Conservation (phyloP, 1,140 invertebrate genomes). For the Zaprionus ornatus region DNA sequence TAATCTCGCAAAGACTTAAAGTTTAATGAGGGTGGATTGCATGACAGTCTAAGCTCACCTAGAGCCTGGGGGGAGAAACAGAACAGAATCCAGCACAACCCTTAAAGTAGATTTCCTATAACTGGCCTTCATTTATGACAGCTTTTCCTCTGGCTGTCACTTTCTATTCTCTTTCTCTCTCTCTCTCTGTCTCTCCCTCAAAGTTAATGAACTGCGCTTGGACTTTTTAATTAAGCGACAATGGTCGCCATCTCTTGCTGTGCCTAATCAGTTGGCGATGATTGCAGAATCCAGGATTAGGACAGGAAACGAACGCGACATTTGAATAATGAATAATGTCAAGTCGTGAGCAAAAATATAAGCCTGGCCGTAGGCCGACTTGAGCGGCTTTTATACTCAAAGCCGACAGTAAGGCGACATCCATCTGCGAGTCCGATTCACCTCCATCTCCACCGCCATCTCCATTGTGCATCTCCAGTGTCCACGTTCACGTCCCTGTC, state of each 20-base stretch:
- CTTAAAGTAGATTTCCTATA: slow-evolving; percentile 8
- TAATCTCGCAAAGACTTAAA: slow-evolving; percentile 49
- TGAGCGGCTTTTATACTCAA: slow-evolving; percentile 27
- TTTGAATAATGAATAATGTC: slow-evolving; percentile 73
- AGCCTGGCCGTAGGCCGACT: slow-evolving; percentile 44
- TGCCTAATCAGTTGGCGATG: slow-evolving; percentile 64
- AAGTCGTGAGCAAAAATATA: slow-evolving; percentile 61
- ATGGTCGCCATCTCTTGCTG: slow-evolving; percentile 49
- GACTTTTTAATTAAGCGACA: slow-evolving; percentile 68
- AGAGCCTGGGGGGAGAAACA: neutral
- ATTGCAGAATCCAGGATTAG: slow-evolving; percentile 66
- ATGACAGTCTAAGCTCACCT: slow-evolving; percentile 37
- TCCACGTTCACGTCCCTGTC: neutral
- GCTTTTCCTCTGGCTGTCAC: slow-evolving; percentile 34
- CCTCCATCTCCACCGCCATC: slow-evolving; percentile 34
- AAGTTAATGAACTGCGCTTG: slow-evolving; percentile 9
- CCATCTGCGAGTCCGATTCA: neutral
- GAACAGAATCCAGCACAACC: slow-evolving; percentile 13
- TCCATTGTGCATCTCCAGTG: slow-evolving; percentile 13
- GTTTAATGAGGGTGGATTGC: slow-evolving; percentile 56
- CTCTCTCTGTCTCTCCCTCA: neutral
- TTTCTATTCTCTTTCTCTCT: slow-evolving; percentile 22
- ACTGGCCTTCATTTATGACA: slow-evolving; percentile 52
- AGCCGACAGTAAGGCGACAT: slow-evolving; percentile 26
- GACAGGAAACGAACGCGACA: slow-evolving; percentile 45